phyloP scores from a whole-genome alignment of 2,797 vertebrate genomes.

The Sebastes kiyomatsui region DNA sequence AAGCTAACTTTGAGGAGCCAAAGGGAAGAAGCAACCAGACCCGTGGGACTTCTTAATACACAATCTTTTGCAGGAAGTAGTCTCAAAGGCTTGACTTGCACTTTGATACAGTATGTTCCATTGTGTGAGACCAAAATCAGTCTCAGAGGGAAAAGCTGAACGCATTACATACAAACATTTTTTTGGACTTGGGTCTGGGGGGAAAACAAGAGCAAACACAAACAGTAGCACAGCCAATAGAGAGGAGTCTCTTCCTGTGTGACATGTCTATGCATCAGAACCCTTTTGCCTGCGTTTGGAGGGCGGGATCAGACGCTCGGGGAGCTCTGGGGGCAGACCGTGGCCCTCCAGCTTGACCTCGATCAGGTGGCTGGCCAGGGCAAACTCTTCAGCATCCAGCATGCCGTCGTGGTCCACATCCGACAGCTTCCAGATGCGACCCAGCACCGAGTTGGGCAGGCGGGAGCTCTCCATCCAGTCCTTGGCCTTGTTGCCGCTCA shows the following conservation, averaged over 20 bases:
- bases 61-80: slow-evolving; percentile 27
- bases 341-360: slow-evolving; percentile 94
- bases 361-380: slow-evolving; percentile 93
- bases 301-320: slow-evolving; percentile 89
- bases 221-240: slow-evolving; percentile 53
- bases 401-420: slow-evolving; percentile 94
- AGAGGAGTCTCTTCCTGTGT: slow-evolving; percentile 28
- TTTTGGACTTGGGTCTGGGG: slow-evolving; percentile 27
- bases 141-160: slow-evolving; percentile 22
- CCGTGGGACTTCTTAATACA: slow-evolving; percentile 31
- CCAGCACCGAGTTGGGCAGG: slow-evolving; percentile 93
- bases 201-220: slow-evolving; percentile 19
- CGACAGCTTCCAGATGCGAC: slow-evolving; percentile 95
- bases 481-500: slow-evolving; percentile 92
- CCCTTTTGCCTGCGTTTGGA: slow-evolving; percentile 94
- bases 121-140: slow-evolving; percentile 27
- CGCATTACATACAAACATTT: not conserved
- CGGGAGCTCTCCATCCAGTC: slow-evolving; percentile 95
- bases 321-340: slow-evolving; percentile 90
- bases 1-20: slow-evolving; percentile 38
- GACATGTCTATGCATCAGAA: slow-evolving; percentile 85
- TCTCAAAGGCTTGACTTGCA: slow-evolving; percentile 3
- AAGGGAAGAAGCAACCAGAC: slow-evolving; percentile 44
- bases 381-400: slow-evolving; percentile 95
- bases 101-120: slow-evolving; percentile 49